Base-by-base conservation (phyloP, 2,888 invertebrate genomes). In the Pammene fasciana region DNA sequence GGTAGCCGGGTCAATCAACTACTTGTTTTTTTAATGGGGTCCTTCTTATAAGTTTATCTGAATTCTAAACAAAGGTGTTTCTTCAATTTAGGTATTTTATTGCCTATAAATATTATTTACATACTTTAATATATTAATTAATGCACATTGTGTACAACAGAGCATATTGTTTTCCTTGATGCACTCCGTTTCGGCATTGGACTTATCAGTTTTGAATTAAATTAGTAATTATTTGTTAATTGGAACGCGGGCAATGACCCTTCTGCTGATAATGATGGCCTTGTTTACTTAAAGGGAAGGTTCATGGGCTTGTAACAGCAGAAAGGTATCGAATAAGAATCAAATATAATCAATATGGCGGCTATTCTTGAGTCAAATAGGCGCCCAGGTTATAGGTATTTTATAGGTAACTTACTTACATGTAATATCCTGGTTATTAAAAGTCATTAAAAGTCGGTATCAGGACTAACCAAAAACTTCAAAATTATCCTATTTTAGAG, bases 191-290 rank as follows among this genome's bases (percentile, higher is more conserved):
- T 65, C 38, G 65, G 48, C 65, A 56, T 57, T 65, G 56, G 46
- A 38, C 56, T 18, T 65, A 65, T 65, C 65, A 56, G 55, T 57
- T 57, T 65, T 34, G 14, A 57, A 41, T 57, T 65, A 48, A 55
- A 46, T 55, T 65, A 50, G 50, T 57, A 56, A 56, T 65, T 65
- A 65, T 56, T 57, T 36, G 16, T 38, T 56, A 65, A 36, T 56
- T 56, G 60, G 45, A 50, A 36, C 11, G 1, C 45, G 59, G 46
- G 46, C 65, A 26, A 48, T 10, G 65, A 34, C 59, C 55, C 56
- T 18, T 14, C 13, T n/a, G 1, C 5, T 26, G 45, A 46, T 65
- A 65, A 46, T n/a, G 13, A 4, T 55, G 61, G 16, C 61, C 61
- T 50, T 61, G 61, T 61, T 61, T 61, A 48, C 61, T 8, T 7